Percentiles rank a stretch among this genome's conserved stretches.
These are phyloP conservation scores for Promerops cafer DNA, from an alignment of 2,113 vertebrate species.

Conservation along the genomic window DNA sequence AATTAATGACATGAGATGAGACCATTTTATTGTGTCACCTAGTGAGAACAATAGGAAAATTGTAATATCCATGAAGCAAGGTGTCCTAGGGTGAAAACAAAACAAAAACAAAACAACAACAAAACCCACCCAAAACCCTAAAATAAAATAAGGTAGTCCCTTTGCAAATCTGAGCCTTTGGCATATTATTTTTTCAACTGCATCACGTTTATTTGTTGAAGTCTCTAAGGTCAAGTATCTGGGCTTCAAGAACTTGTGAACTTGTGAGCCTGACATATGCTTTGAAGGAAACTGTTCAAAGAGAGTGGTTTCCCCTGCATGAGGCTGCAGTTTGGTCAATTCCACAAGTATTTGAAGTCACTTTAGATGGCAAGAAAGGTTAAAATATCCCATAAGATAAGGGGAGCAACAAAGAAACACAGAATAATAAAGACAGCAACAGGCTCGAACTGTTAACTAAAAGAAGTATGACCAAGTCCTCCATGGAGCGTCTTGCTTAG, in stretches of 20 bases:
- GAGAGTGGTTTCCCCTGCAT: slow-evolving; percentile 80
- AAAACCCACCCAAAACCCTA: background rate
- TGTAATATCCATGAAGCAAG: slow-evolving; percentile 76
- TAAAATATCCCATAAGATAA: background rate
- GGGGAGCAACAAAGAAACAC: background rate
- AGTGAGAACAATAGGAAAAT: slow-evolving; percentile 78
- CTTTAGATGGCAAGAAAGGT: slow-evolving; percentile 77
- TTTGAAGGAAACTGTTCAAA: slow-evolving; percentile 79
- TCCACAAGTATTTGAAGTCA: slow-evolving; percentile 69
- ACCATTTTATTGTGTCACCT: background rate
- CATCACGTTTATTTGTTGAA: background rate
- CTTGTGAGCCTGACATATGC: slow-evolving; percentile 65
- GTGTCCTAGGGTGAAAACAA: slow-evolving; percentile 22
- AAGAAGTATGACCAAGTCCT: background rate
- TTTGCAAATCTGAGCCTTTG: background rate
- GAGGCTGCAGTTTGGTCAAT: slow-evolving; percentile 70
- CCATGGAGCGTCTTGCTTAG: background rate
- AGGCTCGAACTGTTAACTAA: background rate
- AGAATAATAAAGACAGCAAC: background rate
- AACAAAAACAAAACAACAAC: background rate
- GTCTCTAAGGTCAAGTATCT: slow-evolving; percentile 71
- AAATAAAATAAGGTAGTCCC: background rate
- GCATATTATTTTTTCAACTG: background rate
- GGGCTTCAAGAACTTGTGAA: slow-evolving; percentile 71
- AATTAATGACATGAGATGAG: background rate